A percentile compares a stretch with the other conserved stretches of the same genome.
Conservation (phyloP, 2,888 invertebrate genomes). For the Byasa hedistus region DNA sequence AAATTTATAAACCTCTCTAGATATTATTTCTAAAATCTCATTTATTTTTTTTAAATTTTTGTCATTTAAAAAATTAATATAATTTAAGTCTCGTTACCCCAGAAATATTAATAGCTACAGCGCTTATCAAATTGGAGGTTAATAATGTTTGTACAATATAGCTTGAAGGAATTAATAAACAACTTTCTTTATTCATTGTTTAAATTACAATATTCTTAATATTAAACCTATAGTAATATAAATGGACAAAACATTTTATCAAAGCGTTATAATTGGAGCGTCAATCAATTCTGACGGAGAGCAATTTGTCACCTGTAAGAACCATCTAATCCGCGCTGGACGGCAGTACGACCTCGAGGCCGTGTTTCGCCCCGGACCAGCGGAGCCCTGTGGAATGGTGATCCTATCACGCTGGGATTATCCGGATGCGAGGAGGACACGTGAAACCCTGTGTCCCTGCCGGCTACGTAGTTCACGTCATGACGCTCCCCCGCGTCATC, state of each 20-base stretch:
- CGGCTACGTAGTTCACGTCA: conserved; percentile 87
- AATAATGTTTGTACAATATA: no score
- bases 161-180: no score
- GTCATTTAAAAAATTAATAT: no score
- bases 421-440: conserved; percentile 85
- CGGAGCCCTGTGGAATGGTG: conserved; percentile 83
- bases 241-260: not conserved
- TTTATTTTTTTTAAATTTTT: no score
- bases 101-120: no score
- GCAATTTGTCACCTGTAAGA: conserved; percentile 80
- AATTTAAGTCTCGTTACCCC: no score
- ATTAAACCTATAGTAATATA: not conserved
- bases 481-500: conserved; percentile 88
- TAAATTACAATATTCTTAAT: no score
- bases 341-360: conserved; percentile 85
- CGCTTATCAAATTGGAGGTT: no score
- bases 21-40: not conserved
- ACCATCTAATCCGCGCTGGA: conserved; percentile 86
- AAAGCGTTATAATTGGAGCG: not conserved
- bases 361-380: conserved; percentile 82
- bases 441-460: conserved; percentile 87
- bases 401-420: conserved; percentile 82
- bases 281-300: not conserved
- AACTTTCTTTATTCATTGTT: no score
- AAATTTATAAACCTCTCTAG: conserved; percentile 1